These are phyloP conservation scores for Sarcoramphus papa DNA, from an alignment of 2,797 vertebrate species.

Conservation along the genomic window DNA sequence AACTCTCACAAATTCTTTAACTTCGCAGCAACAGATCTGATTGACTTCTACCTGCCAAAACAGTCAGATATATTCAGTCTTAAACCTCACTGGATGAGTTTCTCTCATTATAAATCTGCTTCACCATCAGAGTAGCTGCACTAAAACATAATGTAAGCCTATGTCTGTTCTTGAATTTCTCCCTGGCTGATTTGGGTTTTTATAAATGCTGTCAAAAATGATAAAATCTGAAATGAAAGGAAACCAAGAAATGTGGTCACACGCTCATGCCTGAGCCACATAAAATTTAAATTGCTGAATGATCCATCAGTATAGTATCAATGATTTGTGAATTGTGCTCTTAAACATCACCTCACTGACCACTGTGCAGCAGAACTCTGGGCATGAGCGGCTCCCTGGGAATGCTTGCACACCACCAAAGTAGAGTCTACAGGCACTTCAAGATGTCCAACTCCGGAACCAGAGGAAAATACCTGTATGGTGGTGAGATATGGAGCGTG, in stretches of 20 bases:
- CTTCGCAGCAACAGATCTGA: background rate
- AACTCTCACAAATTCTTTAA: background rate
- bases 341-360: background rate
- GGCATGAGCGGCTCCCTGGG: background rate
- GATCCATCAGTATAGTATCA: background rate
- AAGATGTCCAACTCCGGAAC: background rate
- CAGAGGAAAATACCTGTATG: background rate
- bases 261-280: background rate
- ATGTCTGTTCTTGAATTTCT: background rate
- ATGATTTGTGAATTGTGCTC: background rate
- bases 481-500: background rate
- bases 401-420: background rate
- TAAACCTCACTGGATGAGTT: background rate
- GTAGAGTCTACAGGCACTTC: background rate
- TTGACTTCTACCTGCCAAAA: background rate
- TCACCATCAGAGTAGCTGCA: background rate
- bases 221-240: background rate
- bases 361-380: background rate
- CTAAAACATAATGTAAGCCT: background rate
- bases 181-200: background rate
- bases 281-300: background rate
- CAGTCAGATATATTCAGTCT: background rate
- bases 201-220: background rate
- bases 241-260: background rate
- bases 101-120: background rate